These are phyloP conservation scores for Sogatella furcifera DNA, from an alignment of 1,140 invertebrate genomes.

Conservation along the genomic window DNA sequence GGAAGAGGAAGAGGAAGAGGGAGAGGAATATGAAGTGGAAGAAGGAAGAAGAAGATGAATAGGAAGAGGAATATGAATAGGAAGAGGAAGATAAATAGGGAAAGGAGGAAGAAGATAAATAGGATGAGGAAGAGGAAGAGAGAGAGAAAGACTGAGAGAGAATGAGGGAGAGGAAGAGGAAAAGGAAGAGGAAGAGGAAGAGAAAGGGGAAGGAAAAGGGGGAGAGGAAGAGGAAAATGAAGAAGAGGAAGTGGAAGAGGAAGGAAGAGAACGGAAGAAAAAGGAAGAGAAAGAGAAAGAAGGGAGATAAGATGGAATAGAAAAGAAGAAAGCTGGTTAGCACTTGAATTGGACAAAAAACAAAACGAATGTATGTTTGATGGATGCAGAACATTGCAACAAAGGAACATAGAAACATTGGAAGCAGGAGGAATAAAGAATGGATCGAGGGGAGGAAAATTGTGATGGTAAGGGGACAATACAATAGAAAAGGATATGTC, in stretches of 20 bases:
- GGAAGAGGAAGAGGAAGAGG: background rate
- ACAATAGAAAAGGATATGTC: too few species aligned
- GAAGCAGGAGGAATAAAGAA: too few species aligned
- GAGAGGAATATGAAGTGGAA: background rate
- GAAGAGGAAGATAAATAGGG: background rate
- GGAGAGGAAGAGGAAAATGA: background rate
- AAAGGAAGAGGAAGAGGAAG: background rate
- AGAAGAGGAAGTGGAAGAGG: background rate
- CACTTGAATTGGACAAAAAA: too few species aligned
- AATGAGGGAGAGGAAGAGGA: background rate
- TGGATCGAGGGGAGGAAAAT: too few species aligned
- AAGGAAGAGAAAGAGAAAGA: too few species aligned
- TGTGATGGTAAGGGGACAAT: too few species aligned
- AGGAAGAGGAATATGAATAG: conserved; percentile 6
- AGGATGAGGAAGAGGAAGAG: conserved; percentile 3
- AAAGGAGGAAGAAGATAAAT: conserved; percentile 2
- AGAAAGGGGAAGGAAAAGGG: background rate
- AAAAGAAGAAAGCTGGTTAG: conserved; percentile 18
- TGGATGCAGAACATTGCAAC: too few species aligned
- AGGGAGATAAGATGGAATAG: conserved; percentile 28
- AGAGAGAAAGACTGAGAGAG: conserved; percentile 2
- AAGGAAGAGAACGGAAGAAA: conserved; percentile 26
- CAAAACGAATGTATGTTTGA: too few species aligned
- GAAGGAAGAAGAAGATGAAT: conserved; percentile 12
- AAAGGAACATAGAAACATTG: too few species aligned